phyloP scores from a whole-genome alignment of 2,113 vertebrate genomes.

The Urocolius indicus region DNA sequence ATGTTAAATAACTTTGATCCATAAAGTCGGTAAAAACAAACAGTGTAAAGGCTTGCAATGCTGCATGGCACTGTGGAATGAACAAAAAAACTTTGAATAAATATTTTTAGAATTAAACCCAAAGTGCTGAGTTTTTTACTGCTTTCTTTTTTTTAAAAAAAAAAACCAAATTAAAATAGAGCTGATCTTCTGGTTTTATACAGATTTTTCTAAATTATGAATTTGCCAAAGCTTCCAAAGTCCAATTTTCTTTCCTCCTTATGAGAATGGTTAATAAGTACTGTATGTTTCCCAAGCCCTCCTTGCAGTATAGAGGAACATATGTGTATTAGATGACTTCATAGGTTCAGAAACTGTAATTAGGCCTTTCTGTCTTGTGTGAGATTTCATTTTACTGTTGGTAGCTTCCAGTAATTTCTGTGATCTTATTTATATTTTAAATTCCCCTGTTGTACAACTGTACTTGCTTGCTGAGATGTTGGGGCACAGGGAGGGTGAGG shows the following conservation, averaged over 20 bases:
- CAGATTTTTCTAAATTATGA: neutral
- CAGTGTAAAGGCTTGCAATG: neutral
- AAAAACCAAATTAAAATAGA: neutral
- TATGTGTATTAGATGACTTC: constrained; percentile 55
- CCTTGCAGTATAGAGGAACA: neutral
- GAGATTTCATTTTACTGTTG: neutral
- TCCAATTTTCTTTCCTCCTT: neutral
- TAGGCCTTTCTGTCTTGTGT: constrained; percentile 1
- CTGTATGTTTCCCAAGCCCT: neutral
- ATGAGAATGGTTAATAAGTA: neutral
- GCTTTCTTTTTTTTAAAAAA: neutral
- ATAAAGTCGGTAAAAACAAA: neutral
- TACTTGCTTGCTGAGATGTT: neutral
- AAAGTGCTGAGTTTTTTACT: neutral
- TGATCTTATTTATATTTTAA: constrained; percentile 4
- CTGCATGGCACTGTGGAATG: neutral
- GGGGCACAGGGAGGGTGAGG: neutral
- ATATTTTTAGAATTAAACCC: neutral
- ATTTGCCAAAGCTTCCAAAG: neutral
- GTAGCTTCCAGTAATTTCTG: neutral
- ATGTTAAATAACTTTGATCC: neutral
- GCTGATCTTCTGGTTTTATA: neutral
- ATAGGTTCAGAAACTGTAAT: constrained; percentile 52
- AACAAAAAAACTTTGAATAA: neutral
- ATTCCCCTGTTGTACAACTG: neutral